Evolutionary conservation across 2,888 invertebrate genomes (phyloP).

Genomic region (Siphlonurus alternatus): DNA sequence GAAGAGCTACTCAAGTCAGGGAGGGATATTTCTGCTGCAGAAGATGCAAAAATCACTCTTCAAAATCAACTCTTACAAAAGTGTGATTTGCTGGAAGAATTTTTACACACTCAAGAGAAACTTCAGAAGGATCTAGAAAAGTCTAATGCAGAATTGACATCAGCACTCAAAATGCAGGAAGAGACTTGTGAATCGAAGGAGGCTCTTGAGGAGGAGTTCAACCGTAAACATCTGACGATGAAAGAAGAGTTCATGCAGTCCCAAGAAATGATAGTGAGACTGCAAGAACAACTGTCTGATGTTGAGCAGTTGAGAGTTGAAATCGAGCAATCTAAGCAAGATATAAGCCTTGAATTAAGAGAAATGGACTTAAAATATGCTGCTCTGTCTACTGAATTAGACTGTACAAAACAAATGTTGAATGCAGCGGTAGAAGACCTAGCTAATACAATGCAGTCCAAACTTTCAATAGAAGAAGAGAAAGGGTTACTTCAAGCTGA

Average conservation of each 20-base stretch:
- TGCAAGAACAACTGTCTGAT: not conserved
- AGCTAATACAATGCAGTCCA: not conserved
- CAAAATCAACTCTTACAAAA: not conserved
- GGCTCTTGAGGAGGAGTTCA: not conserved
- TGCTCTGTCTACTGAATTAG: not conserved
- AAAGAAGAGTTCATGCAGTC: not conserved
- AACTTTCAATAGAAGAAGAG: not conserved
- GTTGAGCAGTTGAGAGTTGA: not conserved
- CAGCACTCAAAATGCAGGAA: not conserved
- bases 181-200: not conserved
- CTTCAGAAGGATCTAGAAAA: not conserved
- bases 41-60: not conserved
- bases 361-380: not conserved
- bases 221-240: not conserved
- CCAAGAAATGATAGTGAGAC: not conserved
- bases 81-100: slow-evolving; percentile 1
- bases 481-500: not conserved
- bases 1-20: not conserved
- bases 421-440: not conserved
- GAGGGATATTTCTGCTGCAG: not conserved
- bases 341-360: not conserved
- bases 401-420: not conserved
- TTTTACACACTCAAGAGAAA: not conserved
- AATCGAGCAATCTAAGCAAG: not conserved
- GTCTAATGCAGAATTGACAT: not conserved